These are phyloP conservation scores for Liparis tanakae DNA, from an alignment of 2,797 vertebrate species.

Conservation along the genomic window DNA sequence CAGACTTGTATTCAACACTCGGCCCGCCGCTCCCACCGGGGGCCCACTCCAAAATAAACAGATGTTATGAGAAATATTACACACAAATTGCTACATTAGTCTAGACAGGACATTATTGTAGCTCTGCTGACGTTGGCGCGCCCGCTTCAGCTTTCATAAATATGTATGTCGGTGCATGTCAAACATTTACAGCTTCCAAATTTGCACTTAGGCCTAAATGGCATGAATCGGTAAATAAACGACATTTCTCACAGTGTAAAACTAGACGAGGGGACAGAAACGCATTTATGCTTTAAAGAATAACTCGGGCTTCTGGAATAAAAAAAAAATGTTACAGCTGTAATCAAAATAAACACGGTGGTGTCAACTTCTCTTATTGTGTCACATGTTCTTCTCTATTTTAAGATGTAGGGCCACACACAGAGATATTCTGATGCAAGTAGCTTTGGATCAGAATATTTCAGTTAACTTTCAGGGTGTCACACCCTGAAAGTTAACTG, in stretches of 20 bases:
- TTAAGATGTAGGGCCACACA: background rate
- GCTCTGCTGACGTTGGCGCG: constrained; percentile 66
- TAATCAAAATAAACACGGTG: constrained; percentile 23
- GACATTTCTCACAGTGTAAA: constrained; percentile 40
- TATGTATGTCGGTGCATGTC: constrained; percentile 62
- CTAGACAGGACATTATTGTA: constrained; percentile 76
- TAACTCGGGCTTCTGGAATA: constrained; percentile 29
- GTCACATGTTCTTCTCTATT: background rate
- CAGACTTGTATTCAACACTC: constrained; percentile 77
- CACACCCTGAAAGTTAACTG: background rate
- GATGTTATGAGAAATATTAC: constrained; percentile 77
- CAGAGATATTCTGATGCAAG: background rate
- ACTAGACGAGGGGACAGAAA: constrained; percentile 24
- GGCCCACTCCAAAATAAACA: constrained; percentile 76
- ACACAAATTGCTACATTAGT: constrained; percentile 78
- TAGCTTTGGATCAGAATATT: background rate
- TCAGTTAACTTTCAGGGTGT: too few relatives aligned
- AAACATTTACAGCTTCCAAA: constrained; percentile 64
- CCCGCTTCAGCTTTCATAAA: constrained; percentile 61
- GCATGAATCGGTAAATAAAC: constrained; percentile 58
- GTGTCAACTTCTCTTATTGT: background rate
- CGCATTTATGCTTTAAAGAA: constrained; percentile 15
- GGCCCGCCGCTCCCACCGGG: constrained; percentile 61
- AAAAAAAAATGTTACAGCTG: constrained; percentile 10
- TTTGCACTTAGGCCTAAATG: constrained; percentile 58